Percentiles rank a stretch among this genome's conserved stretches.
Evolutionary conservation across 2,113 vertebrate genomes (phyloP).

Genomic region (Anser brachyrhynchus): DNA sequence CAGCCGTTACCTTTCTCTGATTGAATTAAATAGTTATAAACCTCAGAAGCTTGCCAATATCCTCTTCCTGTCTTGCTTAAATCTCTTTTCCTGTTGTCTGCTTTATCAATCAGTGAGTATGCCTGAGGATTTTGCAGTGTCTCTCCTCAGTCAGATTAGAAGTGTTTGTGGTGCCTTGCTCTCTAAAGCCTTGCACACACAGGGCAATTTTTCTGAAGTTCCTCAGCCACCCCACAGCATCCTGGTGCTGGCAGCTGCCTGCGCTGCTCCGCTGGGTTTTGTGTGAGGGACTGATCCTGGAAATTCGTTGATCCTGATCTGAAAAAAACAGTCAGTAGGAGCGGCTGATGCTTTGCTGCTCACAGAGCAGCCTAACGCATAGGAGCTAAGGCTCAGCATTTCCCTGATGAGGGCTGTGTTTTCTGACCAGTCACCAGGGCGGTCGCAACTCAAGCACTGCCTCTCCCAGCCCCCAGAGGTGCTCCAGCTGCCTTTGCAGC

Average conservation of each 20-base stretch:
- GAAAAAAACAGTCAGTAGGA: neutral
- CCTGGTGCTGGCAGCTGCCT: neutral
- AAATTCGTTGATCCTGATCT: neutral
- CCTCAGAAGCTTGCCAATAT: neutral
- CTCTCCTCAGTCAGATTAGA: neutral
- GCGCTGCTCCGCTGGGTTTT: accelerated
- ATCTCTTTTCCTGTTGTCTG: neutral
- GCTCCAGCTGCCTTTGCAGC: neutral
- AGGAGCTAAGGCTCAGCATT: neutral
- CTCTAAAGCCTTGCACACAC: neutral
- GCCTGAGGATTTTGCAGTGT: neutral
- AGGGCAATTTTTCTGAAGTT: neutral
- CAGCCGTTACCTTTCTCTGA: slow-evolving; percentile 9
- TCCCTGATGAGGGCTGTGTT: neutral
- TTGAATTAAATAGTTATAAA: neutral
- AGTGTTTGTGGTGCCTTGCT: neutral
- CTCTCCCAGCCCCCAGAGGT: neutral
- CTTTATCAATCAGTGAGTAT: neutral
- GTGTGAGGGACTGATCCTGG: neutral
- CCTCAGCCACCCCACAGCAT: accelerated
- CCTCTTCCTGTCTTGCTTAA: neutral
- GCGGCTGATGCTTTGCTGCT: neutral
- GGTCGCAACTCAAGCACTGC: neutral
- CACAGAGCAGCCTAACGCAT: neutral
- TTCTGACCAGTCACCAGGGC: neutral